A percentile compares a stretch with the other conserved stretches of the same genome.
Conservation (phyloP, 2,113 vertebrate species). For the Neogobius melanostomus region DNA sequence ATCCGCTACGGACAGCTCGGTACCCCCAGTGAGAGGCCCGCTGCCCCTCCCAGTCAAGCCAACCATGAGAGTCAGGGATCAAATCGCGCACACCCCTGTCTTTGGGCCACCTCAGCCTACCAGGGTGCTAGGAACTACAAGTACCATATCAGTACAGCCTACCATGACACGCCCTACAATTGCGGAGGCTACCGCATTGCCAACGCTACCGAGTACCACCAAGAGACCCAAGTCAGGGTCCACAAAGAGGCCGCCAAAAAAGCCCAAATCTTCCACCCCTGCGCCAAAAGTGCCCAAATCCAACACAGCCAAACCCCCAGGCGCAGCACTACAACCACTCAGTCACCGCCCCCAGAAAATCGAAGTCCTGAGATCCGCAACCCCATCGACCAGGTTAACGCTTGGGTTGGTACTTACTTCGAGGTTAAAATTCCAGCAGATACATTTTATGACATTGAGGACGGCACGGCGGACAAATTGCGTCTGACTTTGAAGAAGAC, state of each 20-base stretch:
- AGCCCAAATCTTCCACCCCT: constrained; percentile 80
- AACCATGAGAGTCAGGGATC: constrained; percentile 87
- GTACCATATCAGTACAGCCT: constrained; percentile 81
- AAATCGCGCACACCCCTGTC: constrained; percentile 90
- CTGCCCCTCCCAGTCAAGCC: constrained; percentile 89
- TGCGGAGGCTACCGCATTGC: constrained; percentile 84
- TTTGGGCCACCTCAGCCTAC: constrained; percentile 89
- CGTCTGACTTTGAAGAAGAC: constrained; percentile 87
- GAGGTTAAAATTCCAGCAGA: constrained; percentile 93
- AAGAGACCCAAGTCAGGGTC: constrained; percentile 85
- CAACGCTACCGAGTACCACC: constrained; percentile 84
- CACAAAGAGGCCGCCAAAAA: constrained; percentile 83
- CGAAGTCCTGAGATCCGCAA: constrained; percentile 85
- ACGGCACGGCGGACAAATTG: constrained; percentile 92
- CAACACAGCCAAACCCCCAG: constrained; percentile 77
- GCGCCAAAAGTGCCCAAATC: constrained; percentile 81
- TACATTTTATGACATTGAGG: constrained; percentile 91
- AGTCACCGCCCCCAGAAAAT: constrained; percentile 78
- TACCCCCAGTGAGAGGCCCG: constrained; percentile 88
- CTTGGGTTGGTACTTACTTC: constrained; percentile 94
- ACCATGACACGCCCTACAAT: constrained; percentile 84
- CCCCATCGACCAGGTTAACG: constrained; percentile 89
- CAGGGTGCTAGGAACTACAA: constrained; percentile 82
- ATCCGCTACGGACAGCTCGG: constrained; percentile 83
- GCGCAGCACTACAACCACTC: constrained; percentile 71